phyloP scores from a whole-genome alignment of 2,113 vertebrate genomes.

The Sylvicapra grimmia region DNA sequence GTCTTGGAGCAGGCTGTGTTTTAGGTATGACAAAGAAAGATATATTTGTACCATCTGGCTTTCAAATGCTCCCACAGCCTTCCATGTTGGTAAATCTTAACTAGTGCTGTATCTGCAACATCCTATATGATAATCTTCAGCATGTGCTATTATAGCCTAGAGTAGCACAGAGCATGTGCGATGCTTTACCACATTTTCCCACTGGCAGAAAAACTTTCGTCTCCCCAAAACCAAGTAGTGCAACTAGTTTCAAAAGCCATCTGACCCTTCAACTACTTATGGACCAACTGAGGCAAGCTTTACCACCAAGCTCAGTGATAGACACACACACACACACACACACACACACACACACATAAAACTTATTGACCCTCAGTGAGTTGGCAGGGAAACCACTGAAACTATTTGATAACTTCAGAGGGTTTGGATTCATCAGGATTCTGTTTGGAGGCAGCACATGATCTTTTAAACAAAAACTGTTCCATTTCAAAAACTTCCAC shows the following conservation, averaged over 20 bases:
- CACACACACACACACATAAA: neutral
- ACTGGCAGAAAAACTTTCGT: neutral
- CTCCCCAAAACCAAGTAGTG: neutral
- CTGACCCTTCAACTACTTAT: neutral
- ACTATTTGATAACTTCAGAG: neutral
- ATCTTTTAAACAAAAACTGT: conserved; percentile 4
- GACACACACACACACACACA: neutral
- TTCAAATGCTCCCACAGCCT: conserved; percentile 41
- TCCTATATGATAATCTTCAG: conserved; percentile 2
- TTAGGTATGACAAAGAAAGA: conserved; percentile 51
- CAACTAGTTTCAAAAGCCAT: neutral
- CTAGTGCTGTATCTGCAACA: conserved; percentile 9
- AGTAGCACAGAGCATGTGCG: neutral
- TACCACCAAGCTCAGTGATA: neutral
- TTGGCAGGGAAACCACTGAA: neutral
- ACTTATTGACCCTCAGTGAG: neutral
- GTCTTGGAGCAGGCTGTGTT: conserved; percentile 49
- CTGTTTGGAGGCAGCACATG: neutral
- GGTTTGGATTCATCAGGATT: neutral
- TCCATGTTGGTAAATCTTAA: conserved; percentile 56
- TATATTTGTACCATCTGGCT: conserved; percentile 60
- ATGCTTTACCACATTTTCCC: neutral
- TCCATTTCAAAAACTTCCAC: neutral
- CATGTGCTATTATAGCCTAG: neutral
- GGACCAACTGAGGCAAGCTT: neutral